Percentiles rank a stretch among this genome's conserved stretches.
Evolutionary conservation across 2,797 vertebrate genomes (phyloP).

Genomic region (Chelmon rostratus): DNA sequence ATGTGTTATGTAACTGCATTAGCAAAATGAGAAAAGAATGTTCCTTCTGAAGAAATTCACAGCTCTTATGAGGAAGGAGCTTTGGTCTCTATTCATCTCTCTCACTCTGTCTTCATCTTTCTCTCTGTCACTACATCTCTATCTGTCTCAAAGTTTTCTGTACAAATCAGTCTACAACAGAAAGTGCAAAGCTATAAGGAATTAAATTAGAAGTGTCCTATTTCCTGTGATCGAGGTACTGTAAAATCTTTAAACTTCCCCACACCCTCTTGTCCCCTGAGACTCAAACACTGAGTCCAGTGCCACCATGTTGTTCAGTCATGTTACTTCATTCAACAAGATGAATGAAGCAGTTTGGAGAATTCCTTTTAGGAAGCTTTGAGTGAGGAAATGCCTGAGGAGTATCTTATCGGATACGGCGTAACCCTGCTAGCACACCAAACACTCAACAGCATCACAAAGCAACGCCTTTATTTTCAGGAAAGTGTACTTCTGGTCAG

Average conservation of each 20-base stretch:
- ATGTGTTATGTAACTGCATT: constrained; percentile 72
- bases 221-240: constrained; percentile 5
- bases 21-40: constrained; percentile 61
- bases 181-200: constrained; percentile 10
- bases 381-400: constrained; percentile 1
- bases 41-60: constrained; percentile 61
- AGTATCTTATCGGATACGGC: background rate
- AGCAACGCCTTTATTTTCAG: background rate
- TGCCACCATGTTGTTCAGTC: constrained; percentile 4
- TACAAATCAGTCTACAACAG: constrained; percentile 24
- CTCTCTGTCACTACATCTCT: constrained; percentile 6
- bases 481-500: background rate
- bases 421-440: background rate
- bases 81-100: constrained; percentile 19
- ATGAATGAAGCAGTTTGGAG: constrained; percentile 15
- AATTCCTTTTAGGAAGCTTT: constrained; percentile 6
- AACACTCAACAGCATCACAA: background rate
- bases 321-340: background rate
- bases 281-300: constrained; percentile 16
- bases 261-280: background rate
- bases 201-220: background rate
- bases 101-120: background rate
- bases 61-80: constrained; percentile 41
- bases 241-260: background rate
- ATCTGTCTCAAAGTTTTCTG: constrained; percentile 27